Evolutionary conservation across 1,140 invertebrate species (phyloP), one percentile per base, ranked within the genome.

Genomic region (Orius insidiosus): DNA sequence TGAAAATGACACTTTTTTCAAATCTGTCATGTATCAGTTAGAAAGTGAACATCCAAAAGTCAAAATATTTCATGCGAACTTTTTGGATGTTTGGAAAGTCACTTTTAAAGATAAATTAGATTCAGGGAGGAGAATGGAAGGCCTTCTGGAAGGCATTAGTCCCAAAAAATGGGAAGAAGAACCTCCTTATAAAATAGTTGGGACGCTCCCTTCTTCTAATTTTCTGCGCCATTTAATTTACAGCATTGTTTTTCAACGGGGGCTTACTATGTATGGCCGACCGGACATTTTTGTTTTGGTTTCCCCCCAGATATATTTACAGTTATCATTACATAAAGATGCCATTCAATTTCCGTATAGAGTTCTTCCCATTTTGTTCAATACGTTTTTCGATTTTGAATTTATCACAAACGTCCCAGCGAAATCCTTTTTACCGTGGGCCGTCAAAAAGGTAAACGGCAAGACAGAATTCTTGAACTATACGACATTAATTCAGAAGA

Each of bases 351-450:
- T 18, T 11, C 11, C 14, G 14, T 13, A 31, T 15, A 38, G 10
- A 7, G 18, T 37, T 5, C 35, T 19, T 16, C 10, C 40, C 2
- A 16, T 49, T 5, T 36, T 49, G 9, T 42, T 31, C 15, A 34
- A 31, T 15, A 15, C 49, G 6, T 49, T 46, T 6, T 52, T 48
- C 32, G 44, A 52, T 38, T 10, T 16, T n/a, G 38, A 52, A 15
- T 32, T 36, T 5, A 9, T 48, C 5, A 3, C 14, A 13, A 18
- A 5, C 10, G n/a, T 52, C 1, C 38, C 45, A 18, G 13, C 24
- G 7, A 46, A 34, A 37, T 16, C 19, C 10, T 52, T 46, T 30
- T 9, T 52, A 4, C 51, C 51, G 1, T 52, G 51, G 51, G 13
- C 8, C 14, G 31, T 8, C 8, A 50, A 5, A 14, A 19, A 41